Conservation (phyloP, 2,888 invertebrate genomes). For the Orchesellides sinensis region DNA sequence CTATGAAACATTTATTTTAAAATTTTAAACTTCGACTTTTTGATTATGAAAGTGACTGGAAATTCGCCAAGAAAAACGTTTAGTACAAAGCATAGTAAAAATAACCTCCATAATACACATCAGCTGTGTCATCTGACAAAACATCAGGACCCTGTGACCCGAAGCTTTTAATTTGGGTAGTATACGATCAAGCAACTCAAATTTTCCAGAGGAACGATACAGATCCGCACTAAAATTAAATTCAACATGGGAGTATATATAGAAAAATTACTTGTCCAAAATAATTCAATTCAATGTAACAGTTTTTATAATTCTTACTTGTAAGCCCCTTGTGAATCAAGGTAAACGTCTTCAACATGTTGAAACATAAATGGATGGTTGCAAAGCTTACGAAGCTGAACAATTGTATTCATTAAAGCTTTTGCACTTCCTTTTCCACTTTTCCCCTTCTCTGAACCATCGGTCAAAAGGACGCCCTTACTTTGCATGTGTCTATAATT, state of each 20-base stretch:
- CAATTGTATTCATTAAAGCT: conserved; percentile 99
- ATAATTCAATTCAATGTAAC: neutral
- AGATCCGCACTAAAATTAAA: conserved; percentile 85
- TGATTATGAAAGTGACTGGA: too few relatives aligned
- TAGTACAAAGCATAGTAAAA: neutral
- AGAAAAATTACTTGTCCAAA: too few relatives aligned
- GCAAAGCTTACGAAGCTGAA: conserved; percentile 98
- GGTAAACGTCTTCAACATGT: conserved; percentile 97
- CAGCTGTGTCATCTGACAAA: conserved; percentile 99
- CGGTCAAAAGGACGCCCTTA: conserved; percentile 95
- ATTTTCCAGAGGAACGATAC: conserved; percentile 96
- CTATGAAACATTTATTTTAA: conserved; percentile 77
- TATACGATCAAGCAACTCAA: conserved; percentile 97
- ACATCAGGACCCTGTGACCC: conserved; percentile 95
- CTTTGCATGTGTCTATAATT: conserved; percentile 93
- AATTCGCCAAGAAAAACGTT: too few relatives aligned
- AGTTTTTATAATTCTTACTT: conserved; percentile 30
- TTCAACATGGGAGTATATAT: too few relatives aligned
- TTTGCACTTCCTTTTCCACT: conserved; percentile 96
- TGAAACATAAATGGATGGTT: conserved; percentile 99
- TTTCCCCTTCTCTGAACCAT: conserved; percentile 96
- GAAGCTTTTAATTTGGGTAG: conserved; percentile 95
- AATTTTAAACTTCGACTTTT: neutral
- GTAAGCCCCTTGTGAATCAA: conserved; percentile 82
- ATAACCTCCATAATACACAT: conserved; percentile 93